These are phyloP conservation scores for Neopipo cinnamomea DNA, from an alignment of 2,113 vertebrate species.

Conservation along the genomic window DNA sequence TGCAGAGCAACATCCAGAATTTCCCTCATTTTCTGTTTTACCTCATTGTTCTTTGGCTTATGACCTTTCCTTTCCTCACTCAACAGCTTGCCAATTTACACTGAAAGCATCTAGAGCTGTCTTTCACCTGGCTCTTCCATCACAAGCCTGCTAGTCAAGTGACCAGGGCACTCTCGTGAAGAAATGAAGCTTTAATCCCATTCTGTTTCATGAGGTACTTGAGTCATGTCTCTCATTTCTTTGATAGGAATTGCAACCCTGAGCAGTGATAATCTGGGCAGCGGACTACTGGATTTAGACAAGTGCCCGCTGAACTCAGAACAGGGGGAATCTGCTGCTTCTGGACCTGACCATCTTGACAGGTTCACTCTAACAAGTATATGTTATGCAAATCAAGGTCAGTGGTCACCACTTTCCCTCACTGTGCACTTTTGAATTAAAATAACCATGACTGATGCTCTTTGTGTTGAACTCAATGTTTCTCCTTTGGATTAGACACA, in stretches of 20 bases:
- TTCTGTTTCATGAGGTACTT: background rate
- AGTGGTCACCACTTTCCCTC: fast-evolving
- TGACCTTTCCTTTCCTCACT: background rate
- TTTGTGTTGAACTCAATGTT: background rate
- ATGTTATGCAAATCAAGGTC: background rate
- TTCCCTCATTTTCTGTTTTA: background rate
- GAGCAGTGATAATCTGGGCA: background rate
- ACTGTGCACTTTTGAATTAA: background rate
- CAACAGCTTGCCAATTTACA: background rate
- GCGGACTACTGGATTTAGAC: background rate
- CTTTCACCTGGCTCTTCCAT: background rate
- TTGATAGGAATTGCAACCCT: background rate
- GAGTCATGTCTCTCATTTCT: background rate
- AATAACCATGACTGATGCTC: background rate
- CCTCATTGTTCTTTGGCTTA: background rate
- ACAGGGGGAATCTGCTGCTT: background rate
- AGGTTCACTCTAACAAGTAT: background rate
- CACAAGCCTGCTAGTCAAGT: background rate
- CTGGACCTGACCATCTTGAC: background rate
- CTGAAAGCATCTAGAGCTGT: background rate
- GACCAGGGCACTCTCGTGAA: background rate
- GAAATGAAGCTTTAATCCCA: background rate
- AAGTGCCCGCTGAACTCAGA: background rate
- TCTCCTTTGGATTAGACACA: background rate
- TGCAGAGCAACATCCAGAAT: background rate